These are phyloP conservation scores for Hyppa rectilinea DNA, from an alignment of 2,888 invertebrate genomes.

Conservation along the genomic window DNA sequence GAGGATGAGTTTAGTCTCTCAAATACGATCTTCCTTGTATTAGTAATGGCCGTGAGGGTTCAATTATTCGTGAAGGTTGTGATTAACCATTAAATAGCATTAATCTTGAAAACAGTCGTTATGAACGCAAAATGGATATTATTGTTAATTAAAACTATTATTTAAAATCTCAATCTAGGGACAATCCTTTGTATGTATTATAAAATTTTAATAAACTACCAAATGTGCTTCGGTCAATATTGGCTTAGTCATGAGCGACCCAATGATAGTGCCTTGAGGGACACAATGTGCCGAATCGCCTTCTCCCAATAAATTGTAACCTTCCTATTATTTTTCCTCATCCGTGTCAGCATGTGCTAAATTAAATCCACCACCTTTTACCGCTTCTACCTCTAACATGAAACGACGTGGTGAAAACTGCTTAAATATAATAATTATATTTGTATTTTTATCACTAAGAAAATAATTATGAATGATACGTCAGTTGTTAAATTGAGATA, in stretches of 20 bases:
- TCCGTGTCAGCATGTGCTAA: conserved; percentile 22
- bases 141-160: not conserved
- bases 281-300: conserved; percentile 33
- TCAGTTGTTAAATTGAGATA: not conserved
- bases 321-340: conserved; percentile 27
- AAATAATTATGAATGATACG: not conserved
- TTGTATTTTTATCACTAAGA: too few relatives aligned
- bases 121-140: not conserved
- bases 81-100: not conserved
- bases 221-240: conserved; percentile 12
- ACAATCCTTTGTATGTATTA: not conserved
- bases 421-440: too few relatives aligned
- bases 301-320: conserved; percentile 39
- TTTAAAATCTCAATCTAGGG: not conserved
- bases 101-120: not conserved
- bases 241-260: conserved; percentile 9
- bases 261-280: conserved; percentile 32
- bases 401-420: not conserved
- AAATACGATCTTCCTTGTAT: not conserved
- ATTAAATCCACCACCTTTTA: conserved; percentile 28
- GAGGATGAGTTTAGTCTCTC: not conserved
- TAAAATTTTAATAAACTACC: not conserved
- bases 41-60: not conserved
- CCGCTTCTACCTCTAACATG: not conserved
- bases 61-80: not conserved